Conservation (phyloP, 2,797 vertebrate genomes). For the Enteromius fasciolatus region DNA sequence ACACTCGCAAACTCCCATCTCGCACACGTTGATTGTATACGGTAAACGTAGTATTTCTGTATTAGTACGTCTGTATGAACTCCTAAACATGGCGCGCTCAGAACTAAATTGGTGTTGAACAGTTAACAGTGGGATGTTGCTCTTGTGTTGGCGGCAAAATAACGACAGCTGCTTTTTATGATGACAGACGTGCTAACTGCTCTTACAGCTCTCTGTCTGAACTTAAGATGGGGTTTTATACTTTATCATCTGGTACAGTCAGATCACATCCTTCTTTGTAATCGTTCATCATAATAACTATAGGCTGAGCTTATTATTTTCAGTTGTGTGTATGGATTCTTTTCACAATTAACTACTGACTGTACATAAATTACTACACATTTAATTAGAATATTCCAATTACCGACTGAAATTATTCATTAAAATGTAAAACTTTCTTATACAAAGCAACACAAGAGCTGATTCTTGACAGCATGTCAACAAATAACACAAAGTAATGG, state of each 20-base stretch:
- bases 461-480: background rate
- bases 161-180: slow-evolving; percentile 25
- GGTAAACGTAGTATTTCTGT: slow-evolving; percentile 24
- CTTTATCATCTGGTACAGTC: slow-evolving; percentile 6
- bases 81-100: slow-evolving; percentile 3
- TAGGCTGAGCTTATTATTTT: slow-evolving; percentile 3
- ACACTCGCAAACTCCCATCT: slow-evolving; percentile 18
- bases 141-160: slow-evolving; percentile 18
- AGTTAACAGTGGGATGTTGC: slow-evolving; percentile 41
- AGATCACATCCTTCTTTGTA: background rate
- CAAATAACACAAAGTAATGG: background rate
- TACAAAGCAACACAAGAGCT: background rate
- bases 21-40: background rate
- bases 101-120: slow-evolving; percentile 33
- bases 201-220: slow-evolving; percentile 8
- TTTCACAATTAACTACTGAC: background rate
- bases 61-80: slow-evolving; percentile 2
- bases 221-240: slow-evolving; percentile 5
- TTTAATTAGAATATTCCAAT: background rate
- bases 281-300: background rate
- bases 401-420: background rate
- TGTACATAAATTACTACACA: background rate
- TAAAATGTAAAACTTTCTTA: background rate
- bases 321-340: background rate
- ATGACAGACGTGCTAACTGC: slow-evolving; percentile 26